These are phyloP conservation scores for Anableps anableps DNA, from an alignment of 2,797 vertebrate genomes.

Conservation along the genomic window DNA sequence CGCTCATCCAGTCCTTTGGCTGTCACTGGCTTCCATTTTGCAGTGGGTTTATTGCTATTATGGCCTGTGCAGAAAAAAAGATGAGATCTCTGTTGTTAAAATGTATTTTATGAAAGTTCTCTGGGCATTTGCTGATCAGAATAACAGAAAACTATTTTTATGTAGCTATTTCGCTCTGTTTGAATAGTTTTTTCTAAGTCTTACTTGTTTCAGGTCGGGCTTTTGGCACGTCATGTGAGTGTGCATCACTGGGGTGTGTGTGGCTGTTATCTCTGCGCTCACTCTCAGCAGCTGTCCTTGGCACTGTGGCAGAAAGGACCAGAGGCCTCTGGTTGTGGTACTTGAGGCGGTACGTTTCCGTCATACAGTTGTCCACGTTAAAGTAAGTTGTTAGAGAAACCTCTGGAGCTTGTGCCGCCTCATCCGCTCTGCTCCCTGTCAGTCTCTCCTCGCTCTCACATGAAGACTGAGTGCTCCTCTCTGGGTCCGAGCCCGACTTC, in stretches of 20 bases:
- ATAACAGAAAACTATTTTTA: conserved; percentile 20
- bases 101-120: conserved; percentile 18
- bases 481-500: conserved; percentile 78
- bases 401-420: conserved; percentile 70
- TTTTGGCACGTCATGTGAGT: conserved; percentile 80
- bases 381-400: conserved; percentile 95
- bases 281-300: conserved; percentile 68
- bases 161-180: conserved; percentile 2
- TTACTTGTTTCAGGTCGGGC: conserved; percentile 83
- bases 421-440: conserved; percentile 58
- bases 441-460: conserved; percentile 75
- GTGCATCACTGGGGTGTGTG: conserved; percentile 66
- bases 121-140: conserved; percentile 22
- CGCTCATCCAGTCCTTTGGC: conserved; percentile 83
- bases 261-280: conserved; percentile 75
- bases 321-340: conserved; percentile 96
- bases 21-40: conserved; percentile 86
- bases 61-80: conserved; percentile 74
- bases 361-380: conserved; percentile 98
- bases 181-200: conserved; percentile 18
- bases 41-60: conserved; percentile 84
- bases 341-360: conserved; percentile 95
- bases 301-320: conserved; percentile 81
- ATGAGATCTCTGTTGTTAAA: conserved; percentile 38
- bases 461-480: conserved; percentile 74